Conservation (phyloP, 2,888 invertebrate species). For the Odontocerum albicorne region DNA sequence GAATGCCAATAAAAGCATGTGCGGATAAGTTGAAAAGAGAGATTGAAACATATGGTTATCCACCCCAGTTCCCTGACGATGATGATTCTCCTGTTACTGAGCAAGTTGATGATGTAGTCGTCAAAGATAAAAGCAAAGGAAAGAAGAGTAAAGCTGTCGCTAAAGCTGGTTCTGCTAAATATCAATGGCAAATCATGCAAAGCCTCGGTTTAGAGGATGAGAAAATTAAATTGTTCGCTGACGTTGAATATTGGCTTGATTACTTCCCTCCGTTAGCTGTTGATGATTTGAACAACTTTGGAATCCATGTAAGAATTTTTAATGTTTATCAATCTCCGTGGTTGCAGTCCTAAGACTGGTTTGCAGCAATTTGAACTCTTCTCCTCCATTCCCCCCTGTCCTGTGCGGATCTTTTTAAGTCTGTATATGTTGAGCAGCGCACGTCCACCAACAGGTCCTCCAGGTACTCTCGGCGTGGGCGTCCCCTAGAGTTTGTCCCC, state of each 20-base stretch:
- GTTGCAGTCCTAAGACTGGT: too few relatives aligned
- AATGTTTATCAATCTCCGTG: too few relatives aligned
- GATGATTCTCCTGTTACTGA: slow-evolving; percentile 50
- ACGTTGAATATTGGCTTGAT: slow-evolving; percentile 90
- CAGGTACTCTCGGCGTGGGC: too few relatives aligned
- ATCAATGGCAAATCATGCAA: slow-evolving; percentile 99
- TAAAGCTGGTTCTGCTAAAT: slow-evolving; percentile 86
- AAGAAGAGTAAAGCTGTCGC: slow-evolving; percentile 96
- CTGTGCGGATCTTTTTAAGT: too few relatives aligned
- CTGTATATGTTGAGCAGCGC: too few relatives aligned
- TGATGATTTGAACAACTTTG: slow-evolving; percentile 84
- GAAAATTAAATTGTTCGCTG: slow-evolving; percentile 91
- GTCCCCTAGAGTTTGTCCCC: too few relatives aligned
- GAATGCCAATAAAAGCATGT: slow-evolving; percentile 99
- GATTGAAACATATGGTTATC: slow-evolving; percentile 88
- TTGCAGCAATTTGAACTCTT: too few relatives aligned
- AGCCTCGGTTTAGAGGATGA: slow-evolving; percentile 85
- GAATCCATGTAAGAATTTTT: slow-evolving; percentile 78
- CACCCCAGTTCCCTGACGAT: slow-evolving; percentile 83
- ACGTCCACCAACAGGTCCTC: too few relatives aligned
- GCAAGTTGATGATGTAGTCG: slow-evolving; percentile 57
- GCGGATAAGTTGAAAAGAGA: slow-evolving; percentile 96
- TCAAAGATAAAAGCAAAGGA: slow-evolving; percentile 87
- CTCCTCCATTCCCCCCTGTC: too few relatives aligned
- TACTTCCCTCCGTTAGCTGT: slow-evolving; percentile 94